Conservation (phyloP, 2,113 vertebrate species). For the Pardalotus punctatus region DNA sequence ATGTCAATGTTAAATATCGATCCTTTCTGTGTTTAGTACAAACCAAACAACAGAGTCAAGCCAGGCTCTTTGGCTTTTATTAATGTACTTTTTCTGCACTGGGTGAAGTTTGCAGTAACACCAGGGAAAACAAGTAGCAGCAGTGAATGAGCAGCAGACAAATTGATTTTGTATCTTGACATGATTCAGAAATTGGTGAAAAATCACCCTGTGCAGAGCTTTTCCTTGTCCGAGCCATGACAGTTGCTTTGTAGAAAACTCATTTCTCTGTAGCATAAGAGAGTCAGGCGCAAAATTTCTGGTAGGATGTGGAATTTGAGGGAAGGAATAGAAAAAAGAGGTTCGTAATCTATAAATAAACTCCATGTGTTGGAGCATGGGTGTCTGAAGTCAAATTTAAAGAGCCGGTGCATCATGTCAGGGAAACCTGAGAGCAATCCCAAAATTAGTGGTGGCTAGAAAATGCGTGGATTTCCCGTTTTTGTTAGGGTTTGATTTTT, state of each 20-base stretch:
- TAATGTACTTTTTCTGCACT: constrained; percentile 23
- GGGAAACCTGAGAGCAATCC: background rate
- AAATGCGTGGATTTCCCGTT: background rate
- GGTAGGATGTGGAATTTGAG: background rate
- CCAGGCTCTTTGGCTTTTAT: constrained; percentile 11
- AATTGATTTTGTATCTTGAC: constrained; percentile 41
- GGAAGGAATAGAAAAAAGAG: background rate
- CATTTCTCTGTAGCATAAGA: background rate
- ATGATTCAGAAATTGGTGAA: background rate
- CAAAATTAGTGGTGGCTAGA: background rate
- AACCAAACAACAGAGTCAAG: constrained; percentile 1
- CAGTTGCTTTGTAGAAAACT: background rate
- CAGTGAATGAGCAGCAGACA: background rate
- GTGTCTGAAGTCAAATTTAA: background rate
- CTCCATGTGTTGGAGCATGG: rapidly evolving
- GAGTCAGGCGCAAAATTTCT: background rate
- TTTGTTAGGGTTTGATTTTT: background rate
- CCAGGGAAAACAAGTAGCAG: background rate
- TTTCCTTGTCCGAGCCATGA: background rate
- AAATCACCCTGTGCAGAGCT: background rate
- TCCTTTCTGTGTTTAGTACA: constrained; percentile 35
- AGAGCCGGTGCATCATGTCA: rapidly evolving
- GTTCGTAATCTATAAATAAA: background rate
- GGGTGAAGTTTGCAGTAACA: background rate
- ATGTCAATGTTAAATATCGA: constrained; percentile 51